Conservation (phyloP, 2,888 invertebrate species). For the Xylota sylvarum region DNA sequence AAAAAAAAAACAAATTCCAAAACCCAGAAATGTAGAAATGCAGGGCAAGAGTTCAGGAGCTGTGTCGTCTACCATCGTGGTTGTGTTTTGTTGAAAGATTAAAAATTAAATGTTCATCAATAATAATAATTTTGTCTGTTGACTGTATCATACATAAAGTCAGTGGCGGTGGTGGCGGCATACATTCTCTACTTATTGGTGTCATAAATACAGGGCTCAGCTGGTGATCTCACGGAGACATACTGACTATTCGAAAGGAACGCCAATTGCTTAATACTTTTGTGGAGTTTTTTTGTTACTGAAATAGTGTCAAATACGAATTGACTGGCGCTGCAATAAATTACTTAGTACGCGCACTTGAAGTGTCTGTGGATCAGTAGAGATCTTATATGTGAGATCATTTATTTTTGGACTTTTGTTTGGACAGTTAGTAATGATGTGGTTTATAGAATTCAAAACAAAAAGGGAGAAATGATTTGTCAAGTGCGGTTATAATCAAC, state of each 20-base stretch:
- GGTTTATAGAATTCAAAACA: not conserved
- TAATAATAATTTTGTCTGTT: conserved; percentile 21
- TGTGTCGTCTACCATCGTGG: not conserved
- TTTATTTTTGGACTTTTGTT: not conserved
- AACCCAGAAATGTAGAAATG: not conserved
- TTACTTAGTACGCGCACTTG: conserved; percentile 1
- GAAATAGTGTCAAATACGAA: conserved; percentile 2
- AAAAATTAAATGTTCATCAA: conserved; percentile 34
- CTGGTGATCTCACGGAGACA: conserved; percentile 31
- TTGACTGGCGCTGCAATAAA: conserved; percentile 16
- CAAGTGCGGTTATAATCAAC: too few relatives aligned
- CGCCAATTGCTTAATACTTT: conserved; percentile 32
- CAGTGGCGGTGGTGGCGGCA: not conserved
- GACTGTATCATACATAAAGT: too few relatives aligned
- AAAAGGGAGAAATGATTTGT: not conserved
- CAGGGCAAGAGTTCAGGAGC: conserved; percentile 12
- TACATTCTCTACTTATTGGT: conserved; percentile 17
- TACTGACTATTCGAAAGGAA: conserved; percentile 14
- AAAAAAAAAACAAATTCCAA: not conserved
- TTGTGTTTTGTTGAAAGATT: conserved; percentile 5
- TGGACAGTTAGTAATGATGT: not conserved
- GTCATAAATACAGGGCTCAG: conserved; percentile 14
- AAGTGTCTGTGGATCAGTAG: not conserved
- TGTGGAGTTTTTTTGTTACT: conserved; percentile 1
- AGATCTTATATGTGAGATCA: not conserved